Evolutionary conservation across 2,888 invertebrate genomes (phyloP).

Genomic region (Steinernema carpocapsae): DNA sequence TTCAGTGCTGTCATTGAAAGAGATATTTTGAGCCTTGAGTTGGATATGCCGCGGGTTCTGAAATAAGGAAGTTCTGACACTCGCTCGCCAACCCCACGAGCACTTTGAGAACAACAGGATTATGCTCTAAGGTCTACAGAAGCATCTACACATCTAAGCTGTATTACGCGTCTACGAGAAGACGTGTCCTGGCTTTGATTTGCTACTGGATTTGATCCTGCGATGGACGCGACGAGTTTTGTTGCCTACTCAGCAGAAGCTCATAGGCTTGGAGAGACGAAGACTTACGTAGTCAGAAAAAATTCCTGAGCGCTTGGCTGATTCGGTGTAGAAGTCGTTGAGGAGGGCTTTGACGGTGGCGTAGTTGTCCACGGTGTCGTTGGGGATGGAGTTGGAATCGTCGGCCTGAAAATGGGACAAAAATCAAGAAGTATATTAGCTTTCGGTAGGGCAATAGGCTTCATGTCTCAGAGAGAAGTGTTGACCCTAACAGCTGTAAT

Average conservation of each 20-base stretch:
- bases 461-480: no score
- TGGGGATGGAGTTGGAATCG: slow-evolving; percentile 44
- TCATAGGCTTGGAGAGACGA: no score
- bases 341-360: slow-evolving; percentile 56
- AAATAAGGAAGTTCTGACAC: neutral
- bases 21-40: neutral
- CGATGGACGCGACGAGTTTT: no score
- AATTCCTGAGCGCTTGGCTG: slow-evolving; percentile 55
- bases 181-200: no score
- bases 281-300: slow-evolving; percentile 56
- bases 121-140: no score
- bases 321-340: slow-evolving; percentile 51
- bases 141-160: no score
- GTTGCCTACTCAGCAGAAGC: no score
- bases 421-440: no score
- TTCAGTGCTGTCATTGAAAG: slow-evolving; percentile 62
- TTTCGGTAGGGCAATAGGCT: no score
- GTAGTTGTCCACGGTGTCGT: slow-evolving; percentile 56
- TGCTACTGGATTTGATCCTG: no score
- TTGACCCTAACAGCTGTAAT: slow-evolving; percentile 65
- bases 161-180: no score
- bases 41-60: slow-evolving; percentile 44
- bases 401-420: neutral
- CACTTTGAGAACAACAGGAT: no score
- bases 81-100: neutral